Evolutionary conservation across 2,888 invertebrate species (phyloP), one percentile per base, ranked within the genome.

Genomic region (Esperia sulphurella): DNA sequence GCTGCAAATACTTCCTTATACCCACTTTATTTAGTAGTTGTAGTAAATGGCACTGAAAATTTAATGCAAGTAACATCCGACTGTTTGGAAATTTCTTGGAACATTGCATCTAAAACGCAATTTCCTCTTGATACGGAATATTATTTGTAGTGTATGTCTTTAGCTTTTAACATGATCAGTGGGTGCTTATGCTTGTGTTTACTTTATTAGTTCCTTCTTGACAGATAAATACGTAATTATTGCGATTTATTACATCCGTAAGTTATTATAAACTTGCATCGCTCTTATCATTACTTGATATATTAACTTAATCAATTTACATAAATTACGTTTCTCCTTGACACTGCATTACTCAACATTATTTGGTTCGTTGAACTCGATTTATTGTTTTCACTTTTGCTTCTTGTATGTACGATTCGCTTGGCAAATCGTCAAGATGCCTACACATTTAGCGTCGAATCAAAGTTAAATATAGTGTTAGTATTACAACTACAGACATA

Each of bases 381-480:
- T 64, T 49, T 67, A 63, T 65, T 63, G 61, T 69, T 59, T 67
- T 55, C 52, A 41, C 49, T 59, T 52, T 49, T 49, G 46, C 41
- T 49, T 47, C 49, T 52, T 53, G 52, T 64, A 52, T 54, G 53
- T 64, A 52, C 57, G 52, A 59, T 66, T 65, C 55, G 61, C 63
- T 75, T 77, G 75, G 75, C 71, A 69, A 67, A 63, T 64, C 55
- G 59, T 77, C 71, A 74, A 78, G 60, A 63, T 61, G 50, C 54
- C 50, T 55, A 54, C 58, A 45, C 60, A 65, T 66, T 63, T 71
- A 61, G 59, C 58, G 54, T 55, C 46, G 44, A 58, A 64, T 66
- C 58, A 8, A 58, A 67, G 63, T 60, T 54, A 54, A 45, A 49
- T 52, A 52, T 58, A 61, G 52, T 56, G 53, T 57, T 56, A 30